Evolutionary conservation across 2,888 invertebrate species (phyloP), one percentile per base, ranked within the genome.

Genomic region (Lithodes maja): DNA sequence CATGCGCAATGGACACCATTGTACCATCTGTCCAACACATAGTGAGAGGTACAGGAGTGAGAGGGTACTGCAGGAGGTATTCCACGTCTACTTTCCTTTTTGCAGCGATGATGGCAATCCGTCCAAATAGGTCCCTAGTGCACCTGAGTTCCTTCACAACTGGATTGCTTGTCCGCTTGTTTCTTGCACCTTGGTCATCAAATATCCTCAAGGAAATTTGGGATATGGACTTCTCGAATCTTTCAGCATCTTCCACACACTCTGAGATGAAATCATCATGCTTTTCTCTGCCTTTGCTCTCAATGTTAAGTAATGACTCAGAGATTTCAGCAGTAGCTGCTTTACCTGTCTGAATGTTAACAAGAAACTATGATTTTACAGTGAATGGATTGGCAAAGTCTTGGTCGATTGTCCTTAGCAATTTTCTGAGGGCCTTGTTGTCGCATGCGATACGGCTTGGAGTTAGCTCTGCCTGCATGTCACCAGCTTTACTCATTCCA

Each of bases 61-160:
- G 49, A 82, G 82, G 82, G 82, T 82, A 82, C 82, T 82, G 80
- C 53, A 80, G 80, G 50, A 78, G 78, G 78, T 78, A 78, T 78
- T 78, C 78, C 78, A 78, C 3, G 81, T 81, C 81, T 81, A 82
- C 82, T 68, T 82, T 82, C 68, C 82, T 82, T 49, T 82, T 61
- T 82, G 82, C 68, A 82, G 54, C 82, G 69, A 82, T 82, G 49
- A 82, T 82, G 69, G 68, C 68, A 82, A 82, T 82, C 61, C 82
- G 82, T 68, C 82, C 82, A 82, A 82, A 68, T 61, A 82, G 82
- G 82, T 82, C 82, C 82, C 82, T 82, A 68, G 61, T 68, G 9
- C 82, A 82, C 33, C 82, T 69, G 82, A 68, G 68, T 82, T 82
- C 81, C 81, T 61, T 81, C 9, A 54, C 55, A 54, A 81, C 9